Evolutionary conservation across 2,113 vertebrate species (phyloP), one percentile per base, ranked within the genome.

Genomic region (Cinclus cinclus): DNA sequence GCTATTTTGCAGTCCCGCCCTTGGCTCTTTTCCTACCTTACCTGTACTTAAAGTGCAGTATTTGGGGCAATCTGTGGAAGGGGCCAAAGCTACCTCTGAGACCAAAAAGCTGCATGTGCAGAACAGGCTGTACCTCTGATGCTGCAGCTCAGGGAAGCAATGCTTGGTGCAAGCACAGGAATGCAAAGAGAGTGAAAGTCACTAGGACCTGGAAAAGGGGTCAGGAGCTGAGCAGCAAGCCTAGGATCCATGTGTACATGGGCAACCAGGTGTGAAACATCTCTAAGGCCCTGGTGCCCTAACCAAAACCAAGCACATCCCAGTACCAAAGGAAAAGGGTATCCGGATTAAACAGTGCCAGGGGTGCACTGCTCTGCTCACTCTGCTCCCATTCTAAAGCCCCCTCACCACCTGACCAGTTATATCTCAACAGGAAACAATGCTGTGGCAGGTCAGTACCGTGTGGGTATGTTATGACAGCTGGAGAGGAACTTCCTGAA

Each of bases 401-500:
- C 30, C 20, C 16, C 23, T 62, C 20, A 17, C 33, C 71, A 83
- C 24, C 58, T 64, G 49, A 70, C 16, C 41, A 24, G 64, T 46
- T 69, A 3, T 53, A 55, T 25, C 47, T 81, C 35, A 77, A 31
- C 53, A 92, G 84, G 65, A 91, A 89, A 73, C 24, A 84, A 3
- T 46, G 14, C 42, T 46, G 30, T 46, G 69, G 17, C 84, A 75
- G 69, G 58, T 59, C 84, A 78, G 44, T 13, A 65, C 0, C 0
- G 12, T 50, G 60, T 0, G 3, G 58, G 50, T 68, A 21, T 90
- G 83, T 91, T 96, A 44, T 82, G 69, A 91, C 83, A 95, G 90
- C 87, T 94, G 91, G 63, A 78, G 52, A 94, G 21, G 37, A 90
- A 60, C 42, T 91, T 91, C 59, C 93, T 92, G 69, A 69, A 50